Evolutionary conservation across 1,140 invertebrate genomes (phyloP), one percentile per base, ranked within the genome.

Genomic region (Aphis craccivora): DNA sequence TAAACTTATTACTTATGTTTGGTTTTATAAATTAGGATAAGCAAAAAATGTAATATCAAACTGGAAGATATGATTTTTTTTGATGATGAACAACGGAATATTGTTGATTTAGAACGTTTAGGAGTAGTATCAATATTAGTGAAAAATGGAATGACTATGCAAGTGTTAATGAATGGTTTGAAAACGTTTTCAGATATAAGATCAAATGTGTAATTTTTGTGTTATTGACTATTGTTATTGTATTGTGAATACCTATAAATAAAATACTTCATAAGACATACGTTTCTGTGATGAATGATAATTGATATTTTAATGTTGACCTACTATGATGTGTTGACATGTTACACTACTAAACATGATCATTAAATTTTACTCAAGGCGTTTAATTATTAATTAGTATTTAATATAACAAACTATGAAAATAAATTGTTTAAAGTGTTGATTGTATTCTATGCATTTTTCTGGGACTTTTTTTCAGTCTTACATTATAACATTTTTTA

Each of bases 81-180:
- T 95, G 97, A 97, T 94, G 97, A 97, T 95, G 97, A 97, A 94
- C 67, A 95, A 6, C 94, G 97, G 93, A 97, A 97, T 95, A 97
- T 97, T 88, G 92, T 88, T 23, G 96, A 97, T 94, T 94, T 97
- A 35, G 95, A 94, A 76, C 95, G 95, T 94, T 94, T 96, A 91
- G 97, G 96, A 83, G 96, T 97, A 5, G 94, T 95, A 22, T 96
- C 96, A 60, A 95, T 97, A 93, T 95, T 96, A 40, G 96, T 97
- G 37, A 94, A 95, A 94, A 94, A 96, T 94, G 96, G 96, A 88
- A 95, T 97, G 2, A 96, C 94, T 2, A 95, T 95, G 94, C 93
- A 95, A 94, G 94, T 96, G 48, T 91, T 97, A 45, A 94, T 96
- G 94, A 94, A 96, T 92, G 96, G 95, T 48, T 94, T 97, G 60